Conservation (phyloP, 2,797 vertebrate species). For the Anabas testudineus region DNA sequence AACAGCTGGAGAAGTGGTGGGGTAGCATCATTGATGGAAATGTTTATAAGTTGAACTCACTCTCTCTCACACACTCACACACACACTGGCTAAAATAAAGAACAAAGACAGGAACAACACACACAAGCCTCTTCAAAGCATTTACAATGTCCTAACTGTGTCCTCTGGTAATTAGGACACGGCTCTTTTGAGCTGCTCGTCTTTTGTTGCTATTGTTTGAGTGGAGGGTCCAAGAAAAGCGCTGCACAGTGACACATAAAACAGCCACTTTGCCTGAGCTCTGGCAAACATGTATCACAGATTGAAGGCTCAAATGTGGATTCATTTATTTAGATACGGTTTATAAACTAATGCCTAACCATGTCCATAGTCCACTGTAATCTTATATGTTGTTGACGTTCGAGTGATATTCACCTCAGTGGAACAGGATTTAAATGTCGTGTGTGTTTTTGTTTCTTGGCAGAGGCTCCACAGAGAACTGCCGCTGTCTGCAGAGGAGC, state of each 20-base stretch:
- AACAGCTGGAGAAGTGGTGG: constrained; percentile 32
- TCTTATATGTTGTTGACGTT: background rate
- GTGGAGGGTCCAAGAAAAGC: constrained; percentile 33
- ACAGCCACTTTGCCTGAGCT: constrained; percentile 5
- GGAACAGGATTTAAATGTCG: background rate
- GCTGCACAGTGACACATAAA: constrained; percentile 6
- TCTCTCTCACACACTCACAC: background rate
- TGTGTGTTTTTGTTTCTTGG: constrained; percentile 50
- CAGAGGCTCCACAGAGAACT: constrained; percentile 91
- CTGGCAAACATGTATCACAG: background rate
- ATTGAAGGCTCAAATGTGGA: background rate
- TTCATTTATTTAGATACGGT: background rate
- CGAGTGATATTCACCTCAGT: background rate
- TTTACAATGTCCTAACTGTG: constrained; percentile 19
- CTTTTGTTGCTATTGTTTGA: constrained; percentile 48
- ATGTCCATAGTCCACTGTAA: background rate
- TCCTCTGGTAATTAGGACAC: constrained; percentile 38
- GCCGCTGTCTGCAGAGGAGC: constrained; percentile 89
- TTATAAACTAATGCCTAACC: background rate
- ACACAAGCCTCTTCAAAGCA: constrained; percentile 27
- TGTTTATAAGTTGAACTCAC: constrained; percentile 35
- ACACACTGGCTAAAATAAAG: constrained; percentile 8
- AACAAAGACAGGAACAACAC: constrained; percentile 35
- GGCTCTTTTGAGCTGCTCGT: constrained; percentile 21
- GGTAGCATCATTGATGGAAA: constrained; percentile 53